A percentile compares a stretch with the other conserved stretches of the same genome.
Conservation (phyloP, 2,113 vertebrate species). For the Phyllostomus hastatus region DNA sequence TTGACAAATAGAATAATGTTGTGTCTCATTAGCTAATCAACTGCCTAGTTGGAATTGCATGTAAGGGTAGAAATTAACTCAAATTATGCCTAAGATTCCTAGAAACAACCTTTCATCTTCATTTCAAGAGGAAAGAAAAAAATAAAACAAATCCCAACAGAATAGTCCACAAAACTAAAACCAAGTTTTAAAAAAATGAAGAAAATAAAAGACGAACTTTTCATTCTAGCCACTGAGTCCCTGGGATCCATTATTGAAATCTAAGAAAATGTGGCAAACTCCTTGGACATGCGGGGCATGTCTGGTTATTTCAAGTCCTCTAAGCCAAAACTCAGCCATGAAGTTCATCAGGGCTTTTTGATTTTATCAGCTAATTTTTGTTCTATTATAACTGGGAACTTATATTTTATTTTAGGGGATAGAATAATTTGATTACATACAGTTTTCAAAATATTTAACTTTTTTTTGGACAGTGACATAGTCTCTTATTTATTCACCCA, state of each 20-base stretch:
- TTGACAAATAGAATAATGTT: background rate
- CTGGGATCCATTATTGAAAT: background rate
- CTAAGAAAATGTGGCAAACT: conserved; percentile 4
- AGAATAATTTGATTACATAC: background rate
- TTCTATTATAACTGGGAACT: background rate
- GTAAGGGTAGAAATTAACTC: background rate
- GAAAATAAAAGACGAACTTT: background rate
- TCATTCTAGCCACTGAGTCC: background rate
- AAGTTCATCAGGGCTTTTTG: background rate
- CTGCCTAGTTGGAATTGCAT: background rate
- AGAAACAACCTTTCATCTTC: conserved; percentile 3
- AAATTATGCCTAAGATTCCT: background rate
- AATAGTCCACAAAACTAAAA: background rate
- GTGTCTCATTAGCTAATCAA: conserved; percentile 28
- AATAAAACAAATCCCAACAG: background rate
- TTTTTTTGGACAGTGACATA: background rate
- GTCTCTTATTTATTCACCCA: conserved; percentile 19
- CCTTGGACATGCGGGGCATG: background rate
- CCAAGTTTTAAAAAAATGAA: background rate
- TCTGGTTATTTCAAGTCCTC: background rate
- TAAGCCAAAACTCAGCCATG: background rate
- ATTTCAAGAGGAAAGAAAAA: background rate
- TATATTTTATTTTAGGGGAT: conserved; percentile 21
- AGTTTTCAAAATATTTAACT: background rate
- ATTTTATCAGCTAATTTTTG: conserved; percentile 5